Evolutionary conservation across 2,113 vertebrate genomes (phyloP).

Genomic region (Leucoraja erinaceus): DNA sequence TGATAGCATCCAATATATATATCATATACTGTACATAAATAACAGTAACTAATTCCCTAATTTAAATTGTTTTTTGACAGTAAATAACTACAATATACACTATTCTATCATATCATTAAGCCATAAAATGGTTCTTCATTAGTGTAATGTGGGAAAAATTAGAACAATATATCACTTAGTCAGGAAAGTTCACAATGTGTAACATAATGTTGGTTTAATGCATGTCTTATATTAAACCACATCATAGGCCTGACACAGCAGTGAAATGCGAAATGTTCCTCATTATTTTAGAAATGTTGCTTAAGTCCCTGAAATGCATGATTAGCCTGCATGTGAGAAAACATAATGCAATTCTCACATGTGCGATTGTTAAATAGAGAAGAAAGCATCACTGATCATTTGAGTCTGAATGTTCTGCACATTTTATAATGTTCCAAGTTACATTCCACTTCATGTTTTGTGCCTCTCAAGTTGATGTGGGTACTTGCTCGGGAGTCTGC

Average conservation of each 20-base stretch:
- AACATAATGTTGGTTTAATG: neutral
- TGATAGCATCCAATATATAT: neutral
- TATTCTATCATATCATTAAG: constrained; percentile 22
- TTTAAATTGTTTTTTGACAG: neutral
- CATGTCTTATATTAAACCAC: neutral
- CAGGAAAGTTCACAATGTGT: neutral
- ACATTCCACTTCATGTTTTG: neutral
- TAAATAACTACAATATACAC: constrained; percentile 18
- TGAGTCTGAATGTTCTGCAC: neutral
- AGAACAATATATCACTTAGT: constrained; percentile 21
- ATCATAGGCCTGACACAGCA: too few species aligned
- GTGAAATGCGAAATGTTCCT: neutral
- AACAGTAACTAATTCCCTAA: neutral
- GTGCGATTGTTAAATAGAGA: neutral
- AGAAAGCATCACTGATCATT: neutral
- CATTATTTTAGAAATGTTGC: neutral
- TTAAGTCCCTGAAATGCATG: neutral
- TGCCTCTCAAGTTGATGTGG: neutral
- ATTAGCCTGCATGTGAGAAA: neutral
- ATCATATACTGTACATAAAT: neutral
- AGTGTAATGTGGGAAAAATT: neutral
- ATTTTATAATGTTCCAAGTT: neutral
- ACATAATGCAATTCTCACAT: neutral
- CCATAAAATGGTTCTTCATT: constrained; percentile 16
- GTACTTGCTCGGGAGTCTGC: neutral